Conservation (phyloP, 2,888 invertebrate species). For the Calameuta filiformis region DNA sequence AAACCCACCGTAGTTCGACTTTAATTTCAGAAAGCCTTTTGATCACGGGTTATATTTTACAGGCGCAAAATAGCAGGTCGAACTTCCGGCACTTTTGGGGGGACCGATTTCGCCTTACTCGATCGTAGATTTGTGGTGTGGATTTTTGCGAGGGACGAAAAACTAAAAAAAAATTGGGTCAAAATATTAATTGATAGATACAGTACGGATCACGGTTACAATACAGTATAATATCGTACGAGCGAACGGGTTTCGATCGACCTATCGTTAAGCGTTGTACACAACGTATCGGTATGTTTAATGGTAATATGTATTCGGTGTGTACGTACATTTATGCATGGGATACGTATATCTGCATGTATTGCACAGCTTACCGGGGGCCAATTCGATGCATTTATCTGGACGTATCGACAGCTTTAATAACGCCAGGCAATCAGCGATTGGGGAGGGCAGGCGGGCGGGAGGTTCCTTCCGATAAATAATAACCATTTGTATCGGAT, state of each 20-base stretch:
- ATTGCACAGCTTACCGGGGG: neutral
- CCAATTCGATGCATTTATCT: conserved; percentile 38
- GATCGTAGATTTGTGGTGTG: conserved; percentile 25
- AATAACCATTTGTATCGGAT: conserved; percentile 64
- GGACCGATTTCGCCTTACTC: conserved; percentile 11
- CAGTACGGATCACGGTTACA: no score
- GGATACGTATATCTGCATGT: no score
- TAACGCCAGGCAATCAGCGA: conserved; percentile 56
- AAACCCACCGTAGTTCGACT: neutral
- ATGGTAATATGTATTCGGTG: no score
- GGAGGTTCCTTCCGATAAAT: conserved; percentile 47
- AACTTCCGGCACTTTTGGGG: no score
- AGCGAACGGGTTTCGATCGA: no score
- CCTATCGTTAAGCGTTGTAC: no score
- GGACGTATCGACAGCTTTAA: conserved; percentile 52
- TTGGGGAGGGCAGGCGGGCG: neutral
- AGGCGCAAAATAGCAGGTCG: no score
- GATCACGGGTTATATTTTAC: no score
- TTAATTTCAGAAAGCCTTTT: conserved; percentile 15
- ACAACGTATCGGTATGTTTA: no score
- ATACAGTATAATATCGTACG: conserved; percentile 21
- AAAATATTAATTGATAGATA: neutral
- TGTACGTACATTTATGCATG: no score
- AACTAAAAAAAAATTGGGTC: conserved; percentile 25
- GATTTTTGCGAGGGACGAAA: conserved; percentile 20